Evolutionary conservation across 2,113 vertebrate genomes (phyloP), one percentile per base, ranked within the genome.

Genomic region (Entosphenus tridentatus): DNA sequence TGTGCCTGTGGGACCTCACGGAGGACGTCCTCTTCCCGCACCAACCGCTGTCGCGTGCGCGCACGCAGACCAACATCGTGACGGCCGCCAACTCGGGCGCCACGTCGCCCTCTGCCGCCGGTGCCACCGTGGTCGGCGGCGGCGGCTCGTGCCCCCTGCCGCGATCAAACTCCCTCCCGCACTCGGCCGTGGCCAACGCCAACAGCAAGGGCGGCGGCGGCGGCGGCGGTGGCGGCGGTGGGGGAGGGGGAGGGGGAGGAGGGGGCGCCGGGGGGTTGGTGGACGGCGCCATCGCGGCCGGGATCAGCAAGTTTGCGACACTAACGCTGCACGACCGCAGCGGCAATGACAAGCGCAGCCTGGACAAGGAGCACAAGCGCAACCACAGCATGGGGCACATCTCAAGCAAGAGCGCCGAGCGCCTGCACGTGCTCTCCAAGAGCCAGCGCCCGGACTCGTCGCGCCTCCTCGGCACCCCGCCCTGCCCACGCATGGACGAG

Each of bases 351-450:
- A 86, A 91, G 75, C 39, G 39, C 39, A 39, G 39, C 78, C 83
- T 83, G 69, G 93, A 98, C 71, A 96, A 96, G 79, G 93, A 98
- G 78, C 93, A 98, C 83, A 98, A 98, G 78, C 85, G 93, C 76
- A 98, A 98, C 78, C 93, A 96, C 78, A 98, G 93, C 82, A 90
- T 98, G 91, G 90, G 93, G 74, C 93, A 98, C 87, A 91, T 98
- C 80, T 89, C 88, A 76, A 98, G 93, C 84, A 98, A 98, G 82
- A 98, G 93, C 84, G 96, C 89, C 75, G 93, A 98, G 83, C 95
- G 87, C 82, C 86, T 98, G 79, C 95, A 95, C 81, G 80, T 86
- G 12, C 82, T 88, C 70, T 79, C 88, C 71, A 88, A 85, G 76
- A 82, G 82, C 72, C 90, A 82, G 80, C 62, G 62, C 62, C 81